Conservation (phyloP, 2,113 vertebrate species). For the Poecilia latipinna region DNA sequence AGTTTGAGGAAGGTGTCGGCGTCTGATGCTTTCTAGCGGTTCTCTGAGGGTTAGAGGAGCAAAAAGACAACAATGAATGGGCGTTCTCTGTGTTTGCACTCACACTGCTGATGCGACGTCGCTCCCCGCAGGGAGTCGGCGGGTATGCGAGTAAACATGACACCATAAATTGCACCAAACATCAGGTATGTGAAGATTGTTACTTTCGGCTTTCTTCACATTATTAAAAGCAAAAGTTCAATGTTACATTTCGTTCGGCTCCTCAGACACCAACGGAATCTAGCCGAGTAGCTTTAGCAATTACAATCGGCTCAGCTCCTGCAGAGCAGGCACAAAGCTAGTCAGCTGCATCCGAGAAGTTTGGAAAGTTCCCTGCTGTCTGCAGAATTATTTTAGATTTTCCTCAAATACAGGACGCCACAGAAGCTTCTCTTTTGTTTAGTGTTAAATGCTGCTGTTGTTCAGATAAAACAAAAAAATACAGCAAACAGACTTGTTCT, state of each 20-base stretch:
- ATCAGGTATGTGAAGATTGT: neutral
- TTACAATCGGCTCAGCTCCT: neutral
- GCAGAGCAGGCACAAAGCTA: no score
- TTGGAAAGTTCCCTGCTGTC: no score
- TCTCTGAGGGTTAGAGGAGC: neutral
- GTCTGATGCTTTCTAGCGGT: neutral
- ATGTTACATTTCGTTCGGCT: neutral
- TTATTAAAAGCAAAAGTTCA: neutral
- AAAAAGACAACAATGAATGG: neutral
- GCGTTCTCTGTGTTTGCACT: neutral
- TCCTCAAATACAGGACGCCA: no score
- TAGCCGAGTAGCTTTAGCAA: neutral
- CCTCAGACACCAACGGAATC: neutral
- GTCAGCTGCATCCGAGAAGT: no score
- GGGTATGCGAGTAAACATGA: no score
- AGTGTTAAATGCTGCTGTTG: neutral
- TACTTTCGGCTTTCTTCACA: neutral
- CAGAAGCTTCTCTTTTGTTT: neutral
- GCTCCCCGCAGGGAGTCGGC: no score
- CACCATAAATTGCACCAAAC: no score
- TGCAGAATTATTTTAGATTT: no score
- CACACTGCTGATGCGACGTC: neutral
- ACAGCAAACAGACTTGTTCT: neutral
- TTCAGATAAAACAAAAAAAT: neutral
- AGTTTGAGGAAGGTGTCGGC: neutral